phyloP scores from a whole-genome alignment of 2,113 vertebrate species.

The Cynopterus brachyotis region DNA sequence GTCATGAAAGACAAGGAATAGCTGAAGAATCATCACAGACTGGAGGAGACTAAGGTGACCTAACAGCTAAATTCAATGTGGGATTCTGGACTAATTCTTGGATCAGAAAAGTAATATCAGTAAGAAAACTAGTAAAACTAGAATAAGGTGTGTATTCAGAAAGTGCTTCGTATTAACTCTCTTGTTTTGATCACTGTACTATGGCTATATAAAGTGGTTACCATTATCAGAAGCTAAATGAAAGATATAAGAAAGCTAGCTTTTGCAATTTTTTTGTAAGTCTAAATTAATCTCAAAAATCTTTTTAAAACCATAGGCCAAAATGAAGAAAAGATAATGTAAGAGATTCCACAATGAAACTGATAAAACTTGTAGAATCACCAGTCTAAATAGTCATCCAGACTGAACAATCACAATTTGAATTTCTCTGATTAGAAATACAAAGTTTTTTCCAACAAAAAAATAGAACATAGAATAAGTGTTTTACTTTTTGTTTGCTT shows the following conservation, averaged over 20 bases:
- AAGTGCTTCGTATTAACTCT: background rate
- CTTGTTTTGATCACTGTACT: background rate
- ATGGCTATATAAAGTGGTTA: background rate
- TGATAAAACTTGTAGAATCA: background rate
- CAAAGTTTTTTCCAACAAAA: background rate
- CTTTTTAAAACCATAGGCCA: background rate
- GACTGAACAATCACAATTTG: background rate
- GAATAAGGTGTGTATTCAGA: background rate
- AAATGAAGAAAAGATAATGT: background rate
- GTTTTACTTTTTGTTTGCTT: background rate
- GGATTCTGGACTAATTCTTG: background rate
- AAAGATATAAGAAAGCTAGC: background rate
- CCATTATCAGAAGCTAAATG: background rate
- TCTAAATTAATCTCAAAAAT: background rate
- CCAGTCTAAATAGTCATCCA: background rate
- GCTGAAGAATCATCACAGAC: background rate
- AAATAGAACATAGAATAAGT: background rate
- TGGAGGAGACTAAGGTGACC: background rate
- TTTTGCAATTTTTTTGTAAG: background rate
- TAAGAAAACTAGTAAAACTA: constrained; percentile 9
- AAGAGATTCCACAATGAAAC: background rate
- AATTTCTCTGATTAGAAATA: constrained; percentile 8
- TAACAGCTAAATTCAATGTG: background rate
- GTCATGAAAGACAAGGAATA: background rate
- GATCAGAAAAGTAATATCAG: background rate